These are phyloP conservation scores for Barbus barbus DNA, from an alignment of 2,113 vertebrate species.

Conservation along the genomic window DNA sequence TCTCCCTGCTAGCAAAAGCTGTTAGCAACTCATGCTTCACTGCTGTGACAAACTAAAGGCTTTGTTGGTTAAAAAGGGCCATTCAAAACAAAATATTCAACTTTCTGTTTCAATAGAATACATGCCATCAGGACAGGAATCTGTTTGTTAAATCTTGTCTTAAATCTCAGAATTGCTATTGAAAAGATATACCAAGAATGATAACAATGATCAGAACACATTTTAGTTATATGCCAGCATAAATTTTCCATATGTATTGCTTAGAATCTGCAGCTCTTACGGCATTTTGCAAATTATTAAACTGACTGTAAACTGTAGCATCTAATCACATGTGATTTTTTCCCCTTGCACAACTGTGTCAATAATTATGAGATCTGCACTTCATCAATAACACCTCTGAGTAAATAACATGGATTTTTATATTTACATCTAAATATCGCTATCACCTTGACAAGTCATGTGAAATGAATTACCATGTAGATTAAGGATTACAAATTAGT, in stretches of 20 bases:
- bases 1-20: no score
- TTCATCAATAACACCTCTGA: slow-evolving; percentile 27
- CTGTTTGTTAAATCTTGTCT: background rate
- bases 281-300: background rate
- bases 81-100: background rate
- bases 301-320: background rate
- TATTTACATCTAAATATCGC: slow-evolving; percentile 51
- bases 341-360: background rate
- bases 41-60: background rate
- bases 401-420: slow-evolving; percentile 32
- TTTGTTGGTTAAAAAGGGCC: background rate
- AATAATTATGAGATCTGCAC: slow-evolving; percentile 4
- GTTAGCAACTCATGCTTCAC: no score
- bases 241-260: background rate
- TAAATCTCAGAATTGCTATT: background rate
- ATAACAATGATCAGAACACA: no score
- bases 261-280: background rate
- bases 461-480: slow-evolving; percentile 54
- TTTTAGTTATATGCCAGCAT: background rate
- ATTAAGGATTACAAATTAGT: slow-evolving; percentile 59
- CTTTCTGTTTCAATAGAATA: background rate
- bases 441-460: slow-evolving; percentile 36
- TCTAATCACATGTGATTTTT: background rate
- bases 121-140: background rate
- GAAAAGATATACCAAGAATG: background rate